Evolutionary conservation across 2,888 invertebrate species (phyloP), one percentile per base, ranked within the genome.

Genomic region (Halictus quadricinctus): DNA sequence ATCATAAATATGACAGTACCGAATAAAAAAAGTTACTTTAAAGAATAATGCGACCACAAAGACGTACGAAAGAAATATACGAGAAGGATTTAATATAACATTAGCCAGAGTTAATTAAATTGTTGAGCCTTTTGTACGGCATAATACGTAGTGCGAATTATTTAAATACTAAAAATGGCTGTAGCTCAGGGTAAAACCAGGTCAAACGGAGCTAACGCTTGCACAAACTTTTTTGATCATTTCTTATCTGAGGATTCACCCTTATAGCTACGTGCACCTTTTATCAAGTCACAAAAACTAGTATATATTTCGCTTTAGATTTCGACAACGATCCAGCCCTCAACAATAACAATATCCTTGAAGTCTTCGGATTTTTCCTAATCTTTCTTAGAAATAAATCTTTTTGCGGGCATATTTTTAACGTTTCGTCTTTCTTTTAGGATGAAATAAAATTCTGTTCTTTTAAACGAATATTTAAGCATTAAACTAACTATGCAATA

Each of bases 101-200:
- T 66, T 7, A 8, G 25, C n/a, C 25, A 4, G 66, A 15, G 36
- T 66, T 66, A 7, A 66, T 36, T 18, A 66, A 36, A 36, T 29
- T 36, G 18, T 18, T 41, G 21, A 10, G 21, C 7, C 8, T 69
- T 10, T 8, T 3, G 8, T 12, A 4, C 18, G 18, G 41, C 36
- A 8, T 41, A 18, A 21, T 69, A 21, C 21, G 41, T 41, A 12
- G 41, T 36, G 69, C 21, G 21, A 41, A 69, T 69, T 41, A 69
- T 41, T 41, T 69, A 41, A 41, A 69, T 41, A 41, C 41, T 41
- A 69, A 69, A 69, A 69, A 69, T 69, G 41, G 69, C 41, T 69
- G 41, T 69, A 69, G 41, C 69, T 36, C 69, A 41, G 69, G 21
- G 69, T 69, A 69, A 69, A 69, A 36, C 41, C 41, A 41, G 41